These are phyloP conservation scores for Pseudococcus jackbeardsleyi DNA, from an alignment of 2,888 invertebrate genomes.

Conservation along the genomic window DNA sequence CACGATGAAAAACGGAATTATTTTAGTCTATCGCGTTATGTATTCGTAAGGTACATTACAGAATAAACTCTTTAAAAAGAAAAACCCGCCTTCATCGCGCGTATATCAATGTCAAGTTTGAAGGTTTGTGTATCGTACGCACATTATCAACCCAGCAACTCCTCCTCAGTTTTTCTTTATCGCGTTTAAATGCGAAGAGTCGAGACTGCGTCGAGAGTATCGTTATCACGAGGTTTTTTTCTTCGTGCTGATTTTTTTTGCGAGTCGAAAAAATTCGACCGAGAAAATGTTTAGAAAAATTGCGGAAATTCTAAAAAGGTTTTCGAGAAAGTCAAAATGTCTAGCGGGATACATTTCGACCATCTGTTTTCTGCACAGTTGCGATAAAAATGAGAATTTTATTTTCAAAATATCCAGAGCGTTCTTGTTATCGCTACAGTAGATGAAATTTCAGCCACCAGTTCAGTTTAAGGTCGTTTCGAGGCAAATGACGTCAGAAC, in stretches of 20 bases:
- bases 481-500: too few relatives aligned
- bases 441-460: too few relatives aligned
- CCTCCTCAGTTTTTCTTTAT: not conserved
- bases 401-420: too few relatives aligned
- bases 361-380: too few relatives aligned
- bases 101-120: not conserved
- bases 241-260: not conserved
- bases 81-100: not conserved
- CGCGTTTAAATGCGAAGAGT: constrained; percentile 10
- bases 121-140: not conserved
- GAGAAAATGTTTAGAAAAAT: too few relatives aligned
- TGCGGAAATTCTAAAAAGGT: too few relatives aligned
- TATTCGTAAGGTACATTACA: not conserved
- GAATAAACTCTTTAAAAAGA: not conserved
- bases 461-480: too few relatives aligned
- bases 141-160: not conserved
- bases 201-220: not conserved
- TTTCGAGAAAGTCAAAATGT: too few relatives aligned
- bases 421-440: too few relatives aligned
- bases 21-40: not conserved
- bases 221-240: not conserved
- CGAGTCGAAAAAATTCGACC: not conserved
- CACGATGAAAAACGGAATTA: not conserved
- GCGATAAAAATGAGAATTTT: too few relatives aligned
- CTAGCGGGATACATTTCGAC: too few relatives aligned